phyloP scores from a whole-genome alignment of 2,113 vertebrate genomes.

The Donacobius atricapilla region DNA sequence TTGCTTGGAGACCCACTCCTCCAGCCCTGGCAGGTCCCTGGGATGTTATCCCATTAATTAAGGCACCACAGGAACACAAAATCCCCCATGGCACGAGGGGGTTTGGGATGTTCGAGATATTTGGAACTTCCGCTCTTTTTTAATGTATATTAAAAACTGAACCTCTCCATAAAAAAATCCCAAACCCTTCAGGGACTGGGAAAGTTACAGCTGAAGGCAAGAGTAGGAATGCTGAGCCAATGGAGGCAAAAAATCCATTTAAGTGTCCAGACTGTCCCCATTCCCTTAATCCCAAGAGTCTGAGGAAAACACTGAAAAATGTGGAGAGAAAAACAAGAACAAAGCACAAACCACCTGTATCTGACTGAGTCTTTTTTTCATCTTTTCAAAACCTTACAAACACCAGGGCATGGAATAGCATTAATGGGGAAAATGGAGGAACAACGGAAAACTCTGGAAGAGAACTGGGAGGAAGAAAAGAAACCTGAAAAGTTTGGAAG shows the following conservation, averaged over 20 bases:
- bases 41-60: background rate
- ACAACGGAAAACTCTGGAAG: background rate
- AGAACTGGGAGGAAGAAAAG: background rate
- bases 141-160: background rate
- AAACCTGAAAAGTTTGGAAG: background rate
- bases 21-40: background rate
- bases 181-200: background rate
- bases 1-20: background rate
- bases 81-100: background rate
- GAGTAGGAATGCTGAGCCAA: background rate
- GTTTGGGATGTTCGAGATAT: background rate
- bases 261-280: background rate
- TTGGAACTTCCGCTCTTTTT: background rate
- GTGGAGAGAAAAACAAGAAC: background rate
- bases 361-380: background rate
- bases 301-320: background rate
- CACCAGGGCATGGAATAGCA: background rate
- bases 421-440: background rate
- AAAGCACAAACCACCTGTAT: background rate
- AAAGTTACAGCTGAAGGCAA: background rate
- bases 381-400: background rate
- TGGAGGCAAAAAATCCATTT: background rate
- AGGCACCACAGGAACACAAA: background rate
- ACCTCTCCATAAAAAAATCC: background rate
- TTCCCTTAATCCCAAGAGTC: background rate